Percentiles rank a stretch among this genome's conserved stretches.
These are phyloP conservation scores for Drosophila funebris DNA, from an alignment of 1,140 invertebrate genomes.

Conservation along the genomic window DNA sequence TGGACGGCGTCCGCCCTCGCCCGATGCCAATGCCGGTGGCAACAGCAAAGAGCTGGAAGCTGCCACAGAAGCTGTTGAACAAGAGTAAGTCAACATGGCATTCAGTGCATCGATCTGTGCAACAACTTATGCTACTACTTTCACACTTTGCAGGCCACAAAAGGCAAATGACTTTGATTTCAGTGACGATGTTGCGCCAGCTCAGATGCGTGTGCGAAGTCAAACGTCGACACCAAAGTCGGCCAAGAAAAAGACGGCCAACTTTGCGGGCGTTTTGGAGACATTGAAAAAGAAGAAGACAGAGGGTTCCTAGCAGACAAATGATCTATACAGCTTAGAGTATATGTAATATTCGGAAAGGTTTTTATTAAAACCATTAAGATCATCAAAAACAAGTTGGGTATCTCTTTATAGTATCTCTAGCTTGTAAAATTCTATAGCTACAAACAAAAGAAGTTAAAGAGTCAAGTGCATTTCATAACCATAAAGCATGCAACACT, in stretches of 20 bases:
- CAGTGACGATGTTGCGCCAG: slow-evolving; percentile 86
- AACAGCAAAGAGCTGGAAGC: slow-evolving; percentile 60
- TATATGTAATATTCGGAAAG: neutral
- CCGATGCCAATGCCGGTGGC: slow-evolving; percentile 59
- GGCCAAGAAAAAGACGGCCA: slow-evolving; percentile 87
- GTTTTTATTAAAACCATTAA: no score
- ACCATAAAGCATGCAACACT: no score
- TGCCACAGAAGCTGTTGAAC: slow-evolving; percentile 52
- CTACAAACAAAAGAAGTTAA: no score
- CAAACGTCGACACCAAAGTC: slow-evolving; percentile 85
- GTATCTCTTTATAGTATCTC: no score
- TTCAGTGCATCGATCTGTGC: neutral
- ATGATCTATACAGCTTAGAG: neutral
- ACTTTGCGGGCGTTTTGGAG: slow-evolving; percentile 86
- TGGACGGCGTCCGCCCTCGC: slow-evolving; percentile 85
- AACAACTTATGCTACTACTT: neutral
- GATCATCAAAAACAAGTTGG: no score
- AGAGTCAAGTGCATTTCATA: no score
- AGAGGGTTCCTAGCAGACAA: slow-evolving; percentile 60
- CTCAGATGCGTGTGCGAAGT: slow-evolving; percentile 85
- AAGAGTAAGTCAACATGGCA: slow-evolving; percentile 60
- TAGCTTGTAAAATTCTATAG: no score
- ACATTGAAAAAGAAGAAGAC: slow-evolving; percentile 84
- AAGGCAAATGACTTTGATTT: slow-evolving; percentile 86
- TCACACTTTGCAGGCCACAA: slow-evolving; percentile 83